Evolutionary conservation across 2,113 vertebrate species (phyloP).

Genomic region (Bujurquina vittata): DNA sequence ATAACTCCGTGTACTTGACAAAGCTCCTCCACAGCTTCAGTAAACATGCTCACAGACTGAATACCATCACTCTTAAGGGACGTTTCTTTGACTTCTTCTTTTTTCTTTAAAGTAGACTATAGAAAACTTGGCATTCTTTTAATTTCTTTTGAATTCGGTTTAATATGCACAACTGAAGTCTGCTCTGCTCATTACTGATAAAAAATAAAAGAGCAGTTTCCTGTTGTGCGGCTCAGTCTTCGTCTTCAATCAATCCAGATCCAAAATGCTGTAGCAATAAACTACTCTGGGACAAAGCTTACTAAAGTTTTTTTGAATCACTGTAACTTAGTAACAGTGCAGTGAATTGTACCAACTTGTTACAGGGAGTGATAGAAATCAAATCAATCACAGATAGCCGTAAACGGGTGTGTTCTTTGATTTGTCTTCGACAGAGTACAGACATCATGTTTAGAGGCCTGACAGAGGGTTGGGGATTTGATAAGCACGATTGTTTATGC

Average conservation of each 20-base stretch:
- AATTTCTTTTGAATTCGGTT: not conserved
- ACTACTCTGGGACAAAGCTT: constrained; percentile 16
- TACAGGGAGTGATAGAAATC: not conserved
- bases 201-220: not conserved
- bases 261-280: constrained; percentile 10
- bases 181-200: not conserved
- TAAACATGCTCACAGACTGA: not conserved
- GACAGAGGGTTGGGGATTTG: not conserved
- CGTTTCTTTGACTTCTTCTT: rapidly evolving
- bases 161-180: not conserved
- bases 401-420: not conserved
- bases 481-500: constrained; percentile 3
- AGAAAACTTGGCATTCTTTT: not conserved
- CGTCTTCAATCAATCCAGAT: not conserved
- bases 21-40: not conserved
- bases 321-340: constrained; percentile 40
- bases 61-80: not conserved
- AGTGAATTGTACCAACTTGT: constrained; percentile 40
- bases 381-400: not conserved
- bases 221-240: not conserved
- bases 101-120: not conserved
- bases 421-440: not conserved
- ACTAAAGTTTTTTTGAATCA: constrained; percentile 20
- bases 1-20: not conserved
- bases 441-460: not conserved